Evolutionary conservation across 2,888 invertebrate genomes (phyloP), one percentile per base, ranked within the genome.

Genomic region (Microchrysa polita): DNA sequence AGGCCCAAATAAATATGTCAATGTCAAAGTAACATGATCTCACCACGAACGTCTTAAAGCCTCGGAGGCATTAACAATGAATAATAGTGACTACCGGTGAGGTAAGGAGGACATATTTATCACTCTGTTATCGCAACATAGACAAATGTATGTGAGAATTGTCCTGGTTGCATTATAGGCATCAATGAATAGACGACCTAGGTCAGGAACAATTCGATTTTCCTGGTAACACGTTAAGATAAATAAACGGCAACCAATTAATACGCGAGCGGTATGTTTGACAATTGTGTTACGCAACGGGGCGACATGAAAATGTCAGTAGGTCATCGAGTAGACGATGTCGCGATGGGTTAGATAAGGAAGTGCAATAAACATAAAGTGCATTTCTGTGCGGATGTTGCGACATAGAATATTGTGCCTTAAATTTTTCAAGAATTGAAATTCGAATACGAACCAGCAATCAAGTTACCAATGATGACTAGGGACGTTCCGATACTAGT

Each of bases 1-100:
- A 48, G 48, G 16, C 48, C 48, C 48, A 48, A 48, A 48, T 48
- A 48, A 48, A 48, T 48, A 48, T 48, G 48, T 48, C 48, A 48
- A 12, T 10, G 48, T 48, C 48, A n/a, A 12, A n/a, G 16, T n/a
- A n/a, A 48, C 48, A 48, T n/a, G 48, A 48, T 48, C 48, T 48
- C 16, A n/a, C 48, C n/a, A 48, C 16, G 12, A 5, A n/a, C 4
- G 12, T 48, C 4, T 48, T 4, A 12, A 4, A 48, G 48, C n/a
- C n/a, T n/a, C n/a, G 48, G 14, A 5, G 4, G 10, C 48, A 48
- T 48, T n/a, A n/a, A 48, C 16, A 48, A 7, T 34, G 27, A 34
- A 34, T 34, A 34, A 7, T 48, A 48, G 16, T 48, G 48, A n/a
- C 48, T 48, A 48, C 48, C 48, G 48, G 48, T 48, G n/a, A 48